A percentile compares a stretch with the other conserved stretches of the same genome.
These are phyloP conservation scores for Euspilapteryx auroguttella DNA, from an alignment of 2,888 invertebrate genomes.

Conservation along the genomic window DNA sequence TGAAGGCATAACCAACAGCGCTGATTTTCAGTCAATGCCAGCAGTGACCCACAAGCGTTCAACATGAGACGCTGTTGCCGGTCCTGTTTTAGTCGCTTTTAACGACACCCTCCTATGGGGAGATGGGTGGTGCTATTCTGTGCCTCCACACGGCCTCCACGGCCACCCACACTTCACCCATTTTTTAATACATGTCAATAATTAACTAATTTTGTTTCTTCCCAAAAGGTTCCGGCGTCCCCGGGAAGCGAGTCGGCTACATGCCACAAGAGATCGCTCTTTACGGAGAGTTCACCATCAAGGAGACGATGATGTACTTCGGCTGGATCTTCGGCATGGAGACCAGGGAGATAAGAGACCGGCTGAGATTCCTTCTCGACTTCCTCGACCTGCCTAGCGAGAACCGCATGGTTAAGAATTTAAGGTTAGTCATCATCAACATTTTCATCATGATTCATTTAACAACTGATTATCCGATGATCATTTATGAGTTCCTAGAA, in stretches of 20 bases:
- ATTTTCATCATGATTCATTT: slow-evolving; percentile 1
- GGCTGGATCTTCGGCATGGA: slow-evolving; percentile 95
- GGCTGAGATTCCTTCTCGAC: slow-evolving; percentile 83
- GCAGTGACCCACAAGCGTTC: too few relatives aligned
- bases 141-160: neutral
- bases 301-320: slow-evolving; percentile 95
- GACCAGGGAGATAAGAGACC: slow-evolving; percentile 75
- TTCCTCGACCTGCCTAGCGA: slow-evolving; percentile 90
- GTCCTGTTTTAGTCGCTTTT: too few relatives aligned
- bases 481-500: too few relatives aligned
- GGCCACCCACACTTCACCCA: too few relatives aligned
- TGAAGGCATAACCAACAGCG: too few relatives aligned
- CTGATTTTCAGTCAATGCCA: too few relatives aligned
- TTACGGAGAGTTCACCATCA: slow-evolving; percentile 90
- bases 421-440: slow-evolving; percentile 26
- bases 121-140: too few relatives aligned
- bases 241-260: slow-evolving; percentile 93
- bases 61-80: too few relatives aligned
- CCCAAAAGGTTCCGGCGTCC: slow-evolving; percentile 87
- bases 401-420: slow-evolving; percentile 66
- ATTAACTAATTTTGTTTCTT: too few relatives aligned
- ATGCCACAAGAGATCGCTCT: slow-evolving; percentile 95
- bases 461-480: too few relatives aligned
- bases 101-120: too few relatives aligned
- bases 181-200: too few relatives aligned